These are phyloP conservation scores for Drosophila nebulosa DNA, from an alignment of 1,140 invertebrate species.

Conservation along the genomic window DNA sequence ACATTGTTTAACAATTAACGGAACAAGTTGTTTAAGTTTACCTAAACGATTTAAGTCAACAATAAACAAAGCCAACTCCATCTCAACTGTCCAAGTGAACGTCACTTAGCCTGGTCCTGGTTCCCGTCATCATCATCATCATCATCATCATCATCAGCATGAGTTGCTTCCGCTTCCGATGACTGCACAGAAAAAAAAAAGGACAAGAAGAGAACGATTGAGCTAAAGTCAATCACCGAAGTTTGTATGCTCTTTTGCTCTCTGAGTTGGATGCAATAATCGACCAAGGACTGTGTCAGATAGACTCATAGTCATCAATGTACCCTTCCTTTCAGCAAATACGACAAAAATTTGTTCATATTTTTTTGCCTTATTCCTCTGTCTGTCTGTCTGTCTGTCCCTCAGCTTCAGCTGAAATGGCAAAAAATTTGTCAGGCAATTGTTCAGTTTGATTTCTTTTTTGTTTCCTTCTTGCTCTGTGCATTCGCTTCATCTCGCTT, in stretches of 20 bases:
- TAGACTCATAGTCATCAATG: too few relatives aligned
- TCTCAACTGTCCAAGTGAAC: slow-evolving; percentile 18
- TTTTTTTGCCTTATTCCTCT: slow-evolving; percentile 23
- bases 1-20: slow-evolving; percentile 78
- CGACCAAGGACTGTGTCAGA: too few relatives aligned
- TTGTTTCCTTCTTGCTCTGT: slow-evolving; percentile 19
- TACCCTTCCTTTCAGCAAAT: neutral
- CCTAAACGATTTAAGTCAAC: slow-evolving; percentile 79
- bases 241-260: neutral
- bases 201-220: neutral
- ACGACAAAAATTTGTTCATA: neutral
- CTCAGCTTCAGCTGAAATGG: slow-evolving; percentile 50
- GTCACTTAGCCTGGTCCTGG: slow-evolving; percentile 24
- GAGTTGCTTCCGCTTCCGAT: slow-evolving; percentile 46
- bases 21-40: slow-evolving; percentile 78
- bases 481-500: slow-evolving; percentile 4
- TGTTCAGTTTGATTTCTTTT: slow-evolving; percentile 41
- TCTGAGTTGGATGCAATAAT: too few relatives aligned
- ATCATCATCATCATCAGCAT: slow-evolving; percentile 9
- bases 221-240: neutral
- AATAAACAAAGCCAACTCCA: slow-evolving; percentile 37
- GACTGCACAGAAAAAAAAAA: slow-evolving; percentile 40
- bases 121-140: slow-evolving; percentile 5
- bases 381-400: too few relatives aligned
- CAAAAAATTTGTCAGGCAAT: slow-evolving; percentile 60